Conservation (phyloP, 1,140 invertebrate genomes). For the Atta cephalotes region DNA sequence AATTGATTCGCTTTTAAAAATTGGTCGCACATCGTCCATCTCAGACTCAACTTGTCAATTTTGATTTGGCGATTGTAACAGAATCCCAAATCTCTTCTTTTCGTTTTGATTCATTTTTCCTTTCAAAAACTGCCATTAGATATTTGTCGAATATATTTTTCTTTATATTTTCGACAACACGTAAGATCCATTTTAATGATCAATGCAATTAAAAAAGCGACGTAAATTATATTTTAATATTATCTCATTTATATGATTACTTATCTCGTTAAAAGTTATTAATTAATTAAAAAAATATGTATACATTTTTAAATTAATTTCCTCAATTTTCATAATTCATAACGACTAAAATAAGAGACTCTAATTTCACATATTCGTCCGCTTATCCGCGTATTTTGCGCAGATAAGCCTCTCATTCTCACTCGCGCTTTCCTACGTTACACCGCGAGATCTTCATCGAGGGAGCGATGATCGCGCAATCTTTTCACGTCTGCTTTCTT, state of each 20-base stretch:
- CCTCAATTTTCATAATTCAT: not conserved
- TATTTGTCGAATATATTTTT: not conserved
- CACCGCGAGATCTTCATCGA: slow-evolving; percentile 53
- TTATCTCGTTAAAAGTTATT: not conserved
- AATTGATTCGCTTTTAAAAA: slow-evolving; percentile 74
- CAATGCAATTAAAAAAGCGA: not conserved
- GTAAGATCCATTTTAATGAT: not conserved
- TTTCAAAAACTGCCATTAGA: not conserved
- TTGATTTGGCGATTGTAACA: slow-evolving; percentile 21
- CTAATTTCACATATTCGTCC: not conserved
- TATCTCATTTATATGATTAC: not conserved
- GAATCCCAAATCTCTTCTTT: not conserved
- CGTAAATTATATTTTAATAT: not conserved
- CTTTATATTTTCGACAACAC: not conserved
- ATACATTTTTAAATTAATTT: not conserved
- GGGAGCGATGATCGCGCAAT: slow-evolving; percentile 53
- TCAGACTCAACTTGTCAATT: slow-evolving; percentile 60
- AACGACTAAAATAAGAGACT: not conserved
- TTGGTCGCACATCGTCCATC: slow-evolving; percentile 73
- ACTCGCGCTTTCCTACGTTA: not conserved
- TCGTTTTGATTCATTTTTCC: not conserved
- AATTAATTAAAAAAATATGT: not conserved
- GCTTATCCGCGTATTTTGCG: slow-evolving; percentile 7
- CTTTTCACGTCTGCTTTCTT: slow-evolving; percentile 47
- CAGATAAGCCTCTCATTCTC: not conserved